A percentile compares a stretch with the other conserved stretches of the same genome.
phyloP scores from a whole-genome alignment of 2,797 vertebrate genomes.

The Cyprinodon diabolis region DNA sequence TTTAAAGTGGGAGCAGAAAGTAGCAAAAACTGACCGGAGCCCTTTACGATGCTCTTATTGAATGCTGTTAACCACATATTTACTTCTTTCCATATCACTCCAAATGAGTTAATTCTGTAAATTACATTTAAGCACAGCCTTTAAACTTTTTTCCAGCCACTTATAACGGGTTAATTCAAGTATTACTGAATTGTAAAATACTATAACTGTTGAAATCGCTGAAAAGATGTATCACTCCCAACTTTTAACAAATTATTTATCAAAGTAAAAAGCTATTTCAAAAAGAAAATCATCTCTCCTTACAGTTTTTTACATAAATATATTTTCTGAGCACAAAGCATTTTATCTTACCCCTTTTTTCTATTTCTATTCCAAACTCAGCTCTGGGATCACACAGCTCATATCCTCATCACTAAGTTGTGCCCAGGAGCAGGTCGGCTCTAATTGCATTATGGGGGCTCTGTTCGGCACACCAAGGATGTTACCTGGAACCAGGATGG shows the following conservation, averaged over 20 bases:
- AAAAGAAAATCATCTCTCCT: background rate
- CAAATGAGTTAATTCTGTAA: background rate
- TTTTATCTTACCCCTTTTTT: background rate
- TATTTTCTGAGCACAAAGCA: background rate
- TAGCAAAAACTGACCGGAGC: no score
- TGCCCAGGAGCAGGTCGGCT: background rate
- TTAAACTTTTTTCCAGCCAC: no score
- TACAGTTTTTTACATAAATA: background rate
- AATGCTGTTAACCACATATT: background rate
- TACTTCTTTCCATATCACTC: background rate
- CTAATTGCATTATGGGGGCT: slow-evolving; percentile 1
- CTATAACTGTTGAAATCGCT: background rate
- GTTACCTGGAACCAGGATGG: slow-evolving; percentile 96
- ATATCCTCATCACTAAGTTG: background rate
- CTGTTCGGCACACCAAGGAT: slow-evolving; percentile 6
- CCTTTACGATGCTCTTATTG: no score
- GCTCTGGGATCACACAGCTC: background rate
- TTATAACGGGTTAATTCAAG: no score
- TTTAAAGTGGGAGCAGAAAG: background rate
- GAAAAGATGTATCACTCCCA: background rate
- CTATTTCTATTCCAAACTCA: background rate
- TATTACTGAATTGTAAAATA: no score
- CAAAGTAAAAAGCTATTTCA: background rate
- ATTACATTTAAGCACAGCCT: no score
- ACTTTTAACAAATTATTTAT: background rate